Conservation (phyloP, 2,888 invertebrate species). For the Branchellion lobata region DNA sequence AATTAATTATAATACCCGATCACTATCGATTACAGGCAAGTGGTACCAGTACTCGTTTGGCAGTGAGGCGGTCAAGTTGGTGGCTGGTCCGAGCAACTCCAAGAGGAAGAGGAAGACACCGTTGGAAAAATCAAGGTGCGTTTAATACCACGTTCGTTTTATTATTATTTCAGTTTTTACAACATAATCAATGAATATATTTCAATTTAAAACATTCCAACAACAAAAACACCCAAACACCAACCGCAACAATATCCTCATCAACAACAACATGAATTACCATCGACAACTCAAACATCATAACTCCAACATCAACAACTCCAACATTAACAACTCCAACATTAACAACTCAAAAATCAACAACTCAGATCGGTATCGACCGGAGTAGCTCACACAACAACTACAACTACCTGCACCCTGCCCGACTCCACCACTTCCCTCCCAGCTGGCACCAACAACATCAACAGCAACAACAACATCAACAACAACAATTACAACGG, state of each 20-base stretch:
- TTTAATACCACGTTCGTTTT: neutral
- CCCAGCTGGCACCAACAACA: neutral
- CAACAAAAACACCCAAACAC: no score
- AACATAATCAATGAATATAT: no score
- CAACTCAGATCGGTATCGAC: neutral
- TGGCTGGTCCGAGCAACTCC: conserved; percentile 55
- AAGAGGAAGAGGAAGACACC: neutral
- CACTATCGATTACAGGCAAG: no score
- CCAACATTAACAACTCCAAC: no score
- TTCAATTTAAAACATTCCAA: no score
- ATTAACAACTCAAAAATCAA: neutral
- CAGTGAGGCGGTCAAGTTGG: conserved; percentile 69
- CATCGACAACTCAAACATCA: no score
- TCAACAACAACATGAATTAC: no score
- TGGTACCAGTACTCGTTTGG: conserved; percentile 86
- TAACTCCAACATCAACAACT: no score
- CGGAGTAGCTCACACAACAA: neutral
- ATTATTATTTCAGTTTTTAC: no score
- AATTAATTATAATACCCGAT: neutral
- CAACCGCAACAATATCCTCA: no score
- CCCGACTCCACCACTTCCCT: neutral
- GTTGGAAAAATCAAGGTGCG: neutral
- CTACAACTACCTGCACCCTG: neutral
- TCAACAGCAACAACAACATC: neutral
- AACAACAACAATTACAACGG: conserved; percentile 25